These are phyloP conservation scores for Stegostoma tigrinum DNA, from an alignment of 2,113 vertebrate species.

Conservation along the genomic window DNA sequence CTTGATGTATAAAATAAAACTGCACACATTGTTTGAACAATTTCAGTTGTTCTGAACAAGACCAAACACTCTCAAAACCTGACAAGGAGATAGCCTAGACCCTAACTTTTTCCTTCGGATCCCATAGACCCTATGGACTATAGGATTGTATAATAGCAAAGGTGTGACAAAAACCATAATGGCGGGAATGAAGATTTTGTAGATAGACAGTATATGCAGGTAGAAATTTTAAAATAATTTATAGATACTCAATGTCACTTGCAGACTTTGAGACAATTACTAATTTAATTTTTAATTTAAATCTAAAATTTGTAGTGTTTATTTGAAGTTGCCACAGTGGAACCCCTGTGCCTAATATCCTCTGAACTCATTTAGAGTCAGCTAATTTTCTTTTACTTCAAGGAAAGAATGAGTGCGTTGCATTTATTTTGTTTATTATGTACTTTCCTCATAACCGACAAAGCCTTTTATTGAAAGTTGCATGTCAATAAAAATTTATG, in stretches of 20 bases:
- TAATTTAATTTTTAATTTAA: background rate
- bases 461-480: background rate
- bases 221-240: too few species aligned
- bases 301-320: background rate
- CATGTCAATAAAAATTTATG: background rate
- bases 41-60: too few species aligned
- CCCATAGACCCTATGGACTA: too few species aligned
- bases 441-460: background rate
- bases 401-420: background rate
- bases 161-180: background rate
- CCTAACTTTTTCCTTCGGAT: too few species aligned
- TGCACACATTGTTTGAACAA: too few species aligned
- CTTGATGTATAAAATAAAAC: too few species aligned
- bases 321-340: background rate
- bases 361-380: background rate
- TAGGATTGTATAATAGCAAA: background rate
- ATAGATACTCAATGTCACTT: too few species aligned
- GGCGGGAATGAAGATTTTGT: background rate
- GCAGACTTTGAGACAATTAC: too few species aligned
- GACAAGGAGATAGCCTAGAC: too few species aligned
- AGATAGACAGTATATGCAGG: too few species aligned
- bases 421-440: slow-evolving; percentile 13
- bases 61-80: too few species aligned
- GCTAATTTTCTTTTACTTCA: background rate
- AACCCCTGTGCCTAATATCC: background rate